Evolutionary conservation across 2,888 invertebrate genomes (phyloP), one percentile per base, ranked within the genome.

Genomic region (Lathronympha strigana): DNA sequence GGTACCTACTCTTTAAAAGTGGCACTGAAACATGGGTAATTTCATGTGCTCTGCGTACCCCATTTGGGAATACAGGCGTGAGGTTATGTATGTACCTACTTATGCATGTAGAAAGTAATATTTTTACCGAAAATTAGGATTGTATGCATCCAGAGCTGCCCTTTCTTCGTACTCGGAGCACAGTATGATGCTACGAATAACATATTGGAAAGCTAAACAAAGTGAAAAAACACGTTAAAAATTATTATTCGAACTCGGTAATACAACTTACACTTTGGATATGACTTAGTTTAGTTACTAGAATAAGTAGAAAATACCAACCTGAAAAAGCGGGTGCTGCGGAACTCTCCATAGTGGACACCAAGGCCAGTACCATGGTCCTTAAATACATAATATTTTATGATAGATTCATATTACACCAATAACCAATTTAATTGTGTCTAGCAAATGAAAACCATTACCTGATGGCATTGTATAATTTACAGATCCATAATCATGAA

Each of bases 111-210:
- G 6, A 40, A 9, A 45, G 4, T 36, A 45, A 13, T 45, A 43
- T 31, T 38, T 13, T 92, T 91, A 96, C 97, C 96, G 70, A 96
- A 87, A 73, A 96, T 96, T 70, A 97, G 92, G 75, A 95, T 94
- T 15, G 94, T 94, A 79, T 97, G 97, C 95, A 97, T 95, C 87
- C 96, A 95, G 2, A 97, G 88, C 67, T 96, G 95, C 3, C 97
- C 97, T 78, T 95, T 95, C 76, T 95, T 95, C 0, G 95, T 95
- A 73, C 95, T 95, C 15, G 96, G 96, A 9, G 96, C 95, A 62
- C 96, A 94, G 77, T 96, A 96, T 0, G 96, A 96, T n/a, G 96
- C 90, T 28, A 96, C 94, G 79, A 97, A 96, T 72, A 96, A 94
- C 68, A 94, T 92, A 84, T 97, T 96, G 17, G 97, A 96, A 67